Percentiles rank a stretch among this genome's conserved stretches.
These are phyloP conservation scores for Urophycis tenuis DNA, from an alignment of 2,797 vertebrate species.

Conservation along the genomic window DNA sequence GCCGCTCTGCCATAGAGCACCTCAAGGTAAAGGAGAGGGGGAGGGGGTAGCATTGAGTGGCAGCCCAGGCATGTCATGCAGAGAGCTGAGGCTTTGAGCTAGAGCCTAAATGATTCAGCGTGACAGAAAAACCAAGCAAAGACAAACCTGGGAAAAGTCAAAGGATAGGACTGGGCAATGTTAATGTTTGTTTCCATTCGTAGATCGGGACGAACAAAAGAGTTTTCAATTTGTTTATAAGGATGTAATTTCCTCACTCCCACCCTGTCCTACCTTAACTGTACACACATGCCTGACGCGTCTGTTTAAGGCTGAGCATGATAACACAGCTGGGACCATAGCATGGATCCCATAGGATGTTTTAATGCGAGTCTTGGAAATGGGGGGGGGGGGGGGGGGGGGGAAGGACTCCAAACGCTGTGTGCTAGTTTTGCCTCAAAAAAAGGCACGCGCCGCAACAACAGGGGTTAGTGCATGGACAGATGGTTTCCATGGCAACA, in stretches of 20 bases:
- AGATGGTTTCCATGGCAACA: constrained; percentile 63
- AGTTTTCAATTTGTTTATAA: background rate
- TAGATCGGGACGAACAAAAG: background rate
- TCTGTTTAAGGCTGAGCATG: background rate
- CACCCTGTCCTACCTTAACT: too few species aligned
- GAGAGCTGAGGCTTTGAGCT: constrained; percentile 9
- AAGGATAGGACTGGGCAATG: background rate
- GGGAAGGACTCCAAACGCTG: constrained; percentile 26
- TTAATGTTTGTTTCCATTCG: background rate
- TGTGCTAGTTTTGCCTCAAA: constrained; percentile 35
- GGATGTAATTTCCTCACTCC: too few species aligned
- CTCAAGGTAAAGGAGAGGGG: constrained; percentile 19
- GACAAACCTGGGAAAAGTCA: background rate
- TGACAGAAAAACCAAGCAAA: background rate
- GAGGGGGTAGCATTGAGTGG: constrained; percentile 5
- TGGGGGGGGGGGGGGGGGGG: too few species aligned
- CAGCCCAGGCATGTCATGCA: constrained; percentile 12
- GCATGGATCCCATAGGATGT: constrained; percentile 17
- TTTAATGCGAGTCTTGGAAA: constrained; percentile 21
- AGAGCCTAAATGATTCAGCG: constrained; percentile 7
- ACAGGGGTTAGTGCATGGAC: constrained; percentile 46
- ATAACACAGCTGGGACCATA: background rate
- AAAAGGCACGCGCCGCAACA: constrained; percentile 37
- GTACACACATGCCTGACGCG: too few species aligned
- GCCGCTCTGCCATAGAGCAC: background rate